Evolutionary conservation across 1,140 invertebrate genomes (phyloP).

Genomic region (Drosophila pruinosa): DNA sequence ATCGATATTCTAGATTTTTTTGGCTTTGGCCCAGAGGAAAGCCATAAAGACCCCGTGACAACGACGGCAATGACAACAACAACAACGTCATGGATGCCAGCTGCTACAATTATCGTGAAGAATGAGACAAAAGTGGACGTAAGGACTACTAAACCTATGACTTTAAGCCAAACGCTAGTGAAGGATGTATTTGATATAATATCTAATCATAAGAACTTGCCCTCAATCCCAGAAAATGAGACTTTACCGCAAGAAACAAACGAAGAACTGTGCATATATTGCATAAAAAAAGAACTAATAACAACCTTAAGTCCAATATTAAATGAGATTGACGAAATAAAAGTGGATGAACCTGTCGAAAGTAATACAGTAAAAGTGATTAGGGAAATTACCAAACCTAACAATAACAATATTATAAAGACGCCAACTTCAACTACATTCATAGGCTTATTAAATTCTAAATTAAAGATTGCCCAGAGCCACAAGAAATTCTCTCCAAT

Average conservation of each 20-base stretch:
- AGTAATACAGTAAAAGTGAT: background rate
- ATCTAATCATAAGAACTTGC: background rate
- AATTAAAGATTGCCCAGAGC: background rate
- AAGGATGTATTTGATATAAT: background rate
- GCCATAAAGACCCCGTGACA: background rate
- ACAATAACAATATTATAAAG: conserved; percentile 1
- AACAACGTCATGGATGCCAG: background rate
- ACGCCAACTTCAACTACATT: background rate
- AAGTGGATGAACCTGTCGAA: background rate
- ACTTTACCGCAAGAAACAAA: background rate
- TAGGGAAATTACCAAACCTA: background rate
- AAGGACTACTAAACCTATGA: background rate
- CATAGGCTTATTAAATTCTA: background rate
- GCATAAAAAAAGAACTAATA: background rate
- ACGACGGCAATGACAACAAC: background rate
- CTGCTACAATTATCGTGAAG: background rate
- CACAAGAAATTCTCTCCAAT: background rate
- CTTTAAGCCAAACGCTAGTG: background rate
- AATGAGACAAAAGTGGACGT: background rate
- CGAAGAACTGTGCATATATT: background rate
- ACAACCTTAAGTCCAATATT: background rate
- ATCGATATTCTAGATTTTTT: background rate
- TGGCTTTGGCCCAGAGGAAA: background rate
- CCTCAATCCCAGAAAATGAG: background rate
- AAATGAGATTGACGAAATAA: background rate